Percentiles rank a stretch among this genome's conserved stretches.
Conservation (phyloP, 2,888 invertebrate genomes). For the Neocrepidodera transversa region DNA sequence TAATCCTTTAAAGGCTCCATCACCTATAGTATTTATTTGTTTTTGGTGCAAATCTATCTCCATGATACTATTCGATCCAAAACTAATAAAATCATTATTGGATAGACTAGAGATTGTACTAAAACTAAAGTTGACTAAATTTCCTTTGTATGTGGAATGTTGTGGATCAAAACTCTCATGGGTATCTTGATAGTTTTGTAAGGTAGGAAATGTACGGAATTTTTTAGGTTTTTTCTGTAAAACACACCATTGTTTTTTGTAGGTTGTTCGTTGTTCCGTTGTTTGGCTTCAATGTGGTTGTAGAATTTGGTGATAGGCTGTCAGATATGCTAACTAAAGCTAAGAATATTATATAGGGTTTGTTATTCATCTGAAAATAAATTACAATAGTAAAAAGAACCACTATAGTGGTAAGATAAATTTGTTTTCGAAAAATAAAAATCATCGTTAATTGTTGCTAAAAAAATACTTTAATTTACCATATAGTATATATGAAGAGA, state of each 20-base stretch:
- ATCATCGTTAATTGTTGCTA: too few relatives aligned
- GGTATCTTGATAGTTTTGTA: constrained; percentile 48
- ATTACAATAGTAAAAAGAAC: too few relatives aligned
- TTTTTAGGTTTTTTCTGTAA: constrained; percentile 19
- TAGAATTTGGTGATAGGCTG: not conserved
- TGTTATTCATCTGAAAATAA: constrained; percentile 15
- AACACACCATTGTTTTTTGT: constrained; percentile 2
- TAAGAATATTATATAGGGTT: not conserved
- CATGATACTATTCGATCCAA: constrained; percentile 46
- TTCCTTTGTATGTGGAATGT: constrained; percentile 41
- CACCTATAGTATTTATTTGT: constrained; percentile 43
- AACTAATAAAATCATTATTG: constrained; percentile 48
- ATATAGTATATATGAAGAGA: too few relatives aligned
- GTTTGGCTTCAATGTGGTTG: not conserved
- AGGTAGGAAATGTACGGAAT: constrained; percentile 43
- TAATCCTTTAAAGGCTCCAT: constrained; percentile 48
- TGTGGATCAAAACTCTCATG: constrained; percentile 44
- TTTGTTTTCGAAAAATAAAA: too few relatives aligned
- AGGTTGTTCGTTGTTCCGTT: not conserved
- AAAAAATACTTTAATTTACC: too few relatives aligned
- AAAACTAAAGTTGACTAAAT: constrained; percentile 44
- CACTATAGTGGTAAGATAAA: too few relatives aligned
- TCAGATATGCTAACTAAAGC: not conserved
- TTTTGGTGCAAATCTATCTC: constrained; percentile 46
- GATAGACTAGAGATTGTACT: constrained; percentile 35